Evolutionary conservation across 2,113 vertebrate genomes (phyloP), one percentile per base, ranked within the genome.

Genomic region (Pycnonotus jocosus): DNA sequence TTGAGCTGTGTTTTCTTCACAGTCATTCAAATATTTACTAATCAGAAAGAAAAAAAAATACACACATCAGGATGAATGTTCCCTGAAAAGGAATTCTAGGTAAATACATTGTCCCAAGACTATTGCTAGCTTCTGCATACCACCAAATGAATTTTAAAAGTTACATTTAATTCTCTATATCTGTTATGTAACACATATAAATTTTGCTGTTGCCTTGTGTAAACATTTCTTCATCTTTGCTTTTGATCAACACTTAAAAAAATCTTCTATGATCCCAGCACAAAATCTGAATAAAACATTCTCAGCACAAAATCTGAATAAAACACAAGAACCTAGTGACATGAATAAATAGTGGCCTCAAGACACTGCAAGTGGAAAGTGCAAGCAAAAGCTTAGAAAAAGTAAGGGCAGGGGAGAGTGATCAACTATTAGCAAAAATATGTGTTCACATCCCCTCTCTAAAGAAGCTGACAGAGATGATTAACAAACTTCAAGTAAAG

Each of bases 1-100:
- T 81, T 97, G 93, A 61, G 83, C 96, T 96, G 96, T 95, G 65
- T 60, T 97, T 70, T 98, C 97, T 90, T 98, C 97, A n/a, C 72
- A 95, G 42, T 98, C 97, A 65, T 88, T 94, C 64, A 97, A 80
- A 92, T 90, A 95, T 62, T 97, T 97, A 84, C 98, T 99, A 90
- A 79, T 38, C 45, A 53, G 50, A 24, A 23, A 95, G 31, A 95
- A 77, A 91, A 48, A 38, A 80, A 70, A 88, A 92, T 19, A 18
- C 11, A 74, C 11, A 74, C 10, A 33, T 68, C 58, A 93, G 47
- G 11, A 74, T 58, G 37, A 91, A 73, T 40, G 37, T 57, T 74
- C 61, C 70, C 9, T 60, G 66, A 81, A 92, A 47, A 12, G 53
- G 53, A 82, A 66, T 68, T 93, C 17, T 35, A 72, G 58, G 42